A percentile compares a stretch with the other conserved stretches of the same genome.
These are phyloP conservation scores for Stegodyphus mimosarum DNA, from an alignment of 1,140 invertebrate species.

Conservation along the genomic window DNA sequence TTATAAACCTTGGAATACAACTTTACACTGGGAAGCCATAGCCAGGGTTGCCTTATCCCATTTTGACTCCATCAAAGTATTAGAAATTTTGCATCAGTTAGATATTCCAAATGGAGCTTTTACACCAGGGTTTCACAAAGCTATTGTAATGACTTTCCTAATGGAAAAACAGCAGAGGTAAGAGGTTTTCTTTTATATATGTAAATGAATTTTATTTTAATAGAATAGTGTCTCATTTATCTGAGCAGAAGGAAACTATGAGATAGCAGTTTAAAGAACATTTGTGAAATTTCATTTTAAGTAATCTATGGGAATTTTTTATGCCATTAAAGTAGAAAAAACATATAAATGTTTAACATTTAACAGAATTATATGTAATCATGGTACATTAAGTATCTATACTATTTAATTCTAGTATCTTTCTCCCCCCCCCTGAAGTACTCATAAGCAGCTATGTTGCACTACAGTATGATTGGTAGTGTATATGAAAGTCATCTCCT, in stretches of 20 bases:
- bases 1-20: constrained; percentile 22
- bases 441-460: too few relatives aligned
- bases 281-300: neutral
- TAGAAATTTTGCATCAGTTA: constrained; percentile 41
- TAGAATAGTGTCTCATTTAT: neutral
- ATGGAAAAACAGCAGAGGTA: constrained; percentile 60
- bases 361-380: neutral
- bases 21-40: constrained; percentile 47
- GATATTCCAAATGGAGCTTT: constrained; percentile 58
- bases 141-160: constrained; percentile 39
- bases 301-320: neutral
- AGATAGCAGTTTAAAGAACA: neutral
- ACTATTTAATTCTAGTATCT: too few relatives aligned
- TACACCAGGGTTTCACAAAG: constrained; percentile 50
- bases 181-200: constrained; percentile 5
- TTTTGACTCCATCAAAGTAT: constrained; percentile 49
- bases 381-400: too few relatives aligned
- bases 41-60: constrained; percentile 33
- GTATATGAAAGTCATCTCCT: too few relatives aligned
- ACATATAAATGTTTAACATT: neutral
- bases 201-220: neutral
- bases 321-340: neutral
- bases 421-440: too few relatives aligned
- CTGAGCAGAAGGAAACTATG: neutral
- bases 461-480: too few relatives aligned